A percentile compares a stretch with the other conserved stretches of the same genome.
Conservation (phyloP, 2,113 vertebrate species). For the Mungos mungo region DNA sequence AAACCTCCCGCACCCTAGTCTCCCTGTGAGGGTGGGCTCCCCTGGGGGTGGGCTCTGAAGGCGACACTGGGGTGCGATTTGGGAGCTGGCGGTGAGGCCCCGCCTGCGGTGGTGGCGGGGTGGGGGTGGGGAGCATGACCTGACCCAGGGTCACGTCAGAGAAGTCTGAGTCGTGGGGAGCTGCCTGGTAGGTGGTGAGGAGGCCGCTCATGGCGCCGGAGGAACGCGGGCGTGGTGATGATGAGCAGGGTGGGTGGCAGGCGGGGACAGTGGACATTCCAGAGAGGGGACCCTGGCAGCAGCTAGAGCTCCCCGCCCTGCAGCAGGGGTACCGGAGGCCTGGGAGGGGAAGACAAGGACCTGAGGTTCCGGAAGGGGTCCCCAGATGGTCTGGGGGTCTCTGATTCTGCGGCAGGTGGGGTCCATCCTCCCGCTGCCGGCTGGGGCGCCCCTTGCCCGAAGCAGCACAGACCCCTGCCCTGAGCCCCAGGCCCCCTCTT, state of each 20-base stretch:
- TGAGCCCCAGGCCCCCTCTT: background rate
- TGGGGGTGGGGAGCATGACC: no score
- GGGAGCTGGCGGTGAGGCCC: background rate
- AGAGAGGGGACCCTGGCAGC: background rate
- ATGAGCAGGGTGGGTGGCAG: background rate
- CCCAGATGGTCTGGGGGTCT: background rate
- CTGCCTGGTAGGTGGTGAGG: background rate
- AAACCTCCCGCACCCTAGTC: no score
- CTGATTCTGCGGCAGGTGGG: background rate
- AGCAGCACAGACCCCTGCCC: background rate
- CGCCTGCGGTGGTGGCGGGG: background rate
- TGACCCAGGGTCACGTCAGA: background rate
- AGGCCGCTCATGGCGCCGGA: background rate
- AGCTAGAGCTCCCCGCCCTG: background rate
- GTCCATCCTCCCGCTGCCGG: background rate
- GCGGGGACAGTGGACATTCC: background rate
- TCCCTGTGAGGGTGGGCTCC: background rate
- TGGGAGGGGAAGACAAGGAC: background rate
- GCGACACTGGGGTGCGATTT: background rate
- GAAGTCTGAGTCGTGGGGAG: background rate
- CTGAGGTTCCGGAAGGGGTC: background rate
- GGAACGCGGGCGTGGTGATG: background rate
- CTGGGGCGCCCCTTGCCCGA: background rate
- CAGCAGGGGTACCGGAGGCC: rapidly evolving
- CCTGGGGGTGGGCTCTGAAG: rapidly evolving